A percentile compares a stretch with the other conserved stretches of the same genome.
Evolutionary conservation across 2,888 invertebrate genomes (phyloP).

Genomic region (Camptogramma bilineatum): DNA sequence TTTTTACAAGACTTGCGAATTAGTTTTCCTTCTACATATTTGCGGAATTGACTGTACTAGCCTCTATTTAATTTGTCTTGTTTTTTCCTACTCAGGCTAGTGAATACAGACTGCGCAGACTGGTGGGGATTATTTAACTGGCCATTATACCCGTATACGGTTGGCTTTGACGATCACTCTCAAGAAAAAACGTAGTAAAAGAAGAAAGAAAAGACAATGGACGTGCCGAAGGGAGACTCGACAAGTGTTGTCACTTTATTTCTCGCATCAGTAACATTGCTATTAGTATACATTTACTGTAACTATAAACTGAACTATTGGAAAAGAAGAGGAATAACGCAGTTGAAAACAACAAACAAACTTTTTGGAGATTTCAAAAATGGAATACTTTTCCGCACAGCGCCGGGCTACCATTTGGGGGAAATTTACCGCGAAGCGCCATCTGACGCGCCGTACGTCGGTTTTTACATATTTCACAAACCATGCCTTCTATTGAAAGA

Average conservation of each 20-base stretch:
- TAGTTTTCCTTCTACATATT: neutral
- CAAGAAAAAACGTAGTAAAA: neutral
- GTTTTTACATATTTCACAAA: constrained; percentile 51
- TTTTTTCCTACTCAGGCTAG: neutral
- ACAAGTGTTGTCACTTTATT: neutral
- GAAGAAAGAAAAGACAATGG: constrained; percentile 4
- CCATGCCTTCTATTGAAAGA: constrained; percentile 49
- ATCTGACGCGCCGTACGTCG: constrained; percentile 39
- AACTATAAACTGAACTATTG: constrained; percentile 41
- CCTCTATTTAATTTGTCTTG: neutral
- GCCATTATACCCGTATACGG: neutral
- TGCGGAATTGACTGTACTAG: neutral
- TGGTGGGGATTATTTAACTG: neutral
- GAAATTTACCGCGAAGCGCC: constrained; percentile 30
- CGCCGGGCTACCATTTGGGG: constrained; percentile 48
- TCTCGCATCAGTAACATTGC: neutral
- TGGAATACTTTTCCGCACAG: constrained; percentile 46
- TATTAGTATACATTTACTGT: constrained; percentile 28
- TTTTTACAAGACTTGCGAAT: neutral
- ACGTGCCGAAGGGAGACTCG: neutral
- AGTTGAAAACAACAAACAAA: constrained; percentile 34
- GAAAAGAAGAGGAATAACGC: constrained; percentile 38
- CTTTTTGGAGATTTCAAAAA: constrained; percentile 51
- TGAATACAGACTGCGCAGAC: neutral
- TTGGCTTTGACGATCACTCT: neutral